Percentiles rank a stretch among this genome's conserved stretches.
Conservation (phyloP, 2,888 invertebrate species). For the Patella caerulea region DNA sequence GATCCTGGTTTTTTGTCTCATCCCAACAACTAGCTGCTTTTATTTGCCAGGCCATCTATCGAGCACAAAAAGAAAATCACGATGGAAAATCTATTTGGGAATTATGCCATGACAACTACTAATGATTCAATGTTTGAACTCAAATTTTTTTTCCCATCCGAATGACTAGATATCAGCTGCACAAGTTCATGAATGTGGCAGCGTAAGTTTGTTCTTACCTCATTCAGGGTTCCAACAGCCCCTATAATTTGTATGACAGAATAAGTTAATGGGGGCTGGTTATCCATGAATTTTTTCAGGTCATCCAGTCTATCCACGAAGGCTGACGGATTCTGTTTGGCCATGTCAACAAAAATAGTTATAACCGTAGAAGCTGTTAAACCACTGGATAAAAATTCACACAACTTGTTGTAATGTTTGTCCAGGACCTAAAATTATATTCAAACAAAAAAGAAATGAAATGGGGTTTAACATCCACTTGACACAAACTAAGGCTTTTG, state of each 20-base stretch:
- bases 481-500: too few relatives aligned
- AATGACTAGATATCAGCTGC: background rate
- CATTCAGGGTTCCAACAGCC: conserved; percentile 69
- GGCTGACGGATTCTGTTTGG: conserved; percentile 80
- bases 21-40: too few relatives aligned
- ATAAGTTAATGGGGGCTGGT: conserved; percentile 62
- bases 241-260: conserved; percentile 70
- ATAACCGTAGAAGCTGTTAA: conserved; percentile 79
- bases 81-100: too few relatives aligned
- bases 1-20: too few relatives aligned
- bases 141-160: too few relatives aligned
- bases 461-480: too few relatives aligned
- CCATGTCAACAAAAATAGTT: conserved; percentile 83
- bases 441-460: background rate
- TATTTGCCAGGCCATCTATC: too few relatives aligned
- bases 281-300: conserved; percentile 75
- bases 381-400: conserved; percentile 80
- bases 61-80: too few relatives aligned
- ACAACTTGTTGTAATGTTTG: conserved; percentile 85
- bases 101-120: too few relatives aligned
- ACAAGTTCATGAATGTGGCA: background rate
- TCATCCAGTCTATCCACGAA: conserved; percentile 81
- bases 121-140: too few relatives aligned
- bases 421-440: conserved; percentile 78
- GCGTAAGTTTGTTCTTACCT: conserved; percentile 53